phyloP scores from a whole-genome alignment of 1,140 invertebrate genomes.

The Temnothorax longispinosus region DNA sequence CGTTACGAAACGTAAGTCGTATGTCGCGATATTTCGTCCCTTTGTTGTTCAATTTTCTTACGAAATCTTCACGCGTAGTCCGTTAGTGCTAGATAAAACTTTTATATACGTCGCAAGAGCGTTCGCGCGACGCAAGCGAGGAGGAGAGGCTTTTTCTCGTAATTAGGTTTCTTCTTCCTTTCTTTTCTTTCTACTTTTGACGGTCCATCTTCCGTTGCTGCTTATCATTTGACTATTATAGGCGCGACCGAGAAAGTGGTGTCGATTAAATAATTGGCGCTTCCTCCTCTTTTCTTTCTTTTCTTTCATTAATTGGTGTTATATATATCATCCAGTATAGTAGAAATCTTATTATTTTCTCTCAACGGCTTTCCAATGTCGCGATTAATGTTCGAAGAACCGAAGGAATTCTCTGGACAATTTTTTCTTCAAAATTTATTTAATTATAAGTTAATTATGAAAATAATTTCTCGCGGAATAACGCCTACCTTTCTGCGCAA shows the following conservation, averaged over 20 bases:
- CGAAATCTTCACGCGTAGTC: slow-evolving; percentile 1
- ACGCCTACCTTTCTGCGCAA: not conserved
- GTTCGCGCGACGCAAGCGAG: slow-evolving; percentile 13
- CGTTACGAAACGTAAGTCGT: not conserved
- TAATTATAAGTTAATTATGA: not conserved
- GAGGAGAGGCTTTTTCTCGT: not conserved
- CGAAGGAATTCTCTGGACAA: not conserved
- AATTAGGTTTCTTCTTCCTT: not conserved
- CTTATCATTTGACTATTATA: not conserved
- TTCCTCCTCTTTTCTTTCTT: not conserved
- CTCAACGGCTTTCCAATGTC: not conserved
- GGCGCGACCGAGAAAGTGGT: not conserved
- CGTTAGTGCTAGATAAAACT: slow-evolving; percentile 27
- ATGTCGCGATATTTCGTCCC: not conserved
- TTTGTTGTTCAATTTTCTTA: too few species aligned
- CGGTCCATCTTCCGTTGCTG: not conserved
- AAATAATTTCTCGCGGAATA: not conserved
- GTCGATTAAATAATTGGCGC: slow-evolving; percentile 36
- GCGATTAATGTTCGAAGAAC: not conserved
- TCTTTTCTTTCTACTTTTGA: not conserved
- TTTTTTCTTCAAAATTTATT: not conserved
- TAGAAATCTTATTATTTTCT: not conserved
- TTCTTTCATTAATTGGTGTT: not conserved
- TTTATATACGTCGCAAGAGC: not conserved
- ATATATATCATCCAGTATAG: not conserved